These are phyloP conservation scores for Gisinianus flammeolus DNA, from an alignment of 2,888 invertebrate species.

Conservation along the genomic window DNA sequence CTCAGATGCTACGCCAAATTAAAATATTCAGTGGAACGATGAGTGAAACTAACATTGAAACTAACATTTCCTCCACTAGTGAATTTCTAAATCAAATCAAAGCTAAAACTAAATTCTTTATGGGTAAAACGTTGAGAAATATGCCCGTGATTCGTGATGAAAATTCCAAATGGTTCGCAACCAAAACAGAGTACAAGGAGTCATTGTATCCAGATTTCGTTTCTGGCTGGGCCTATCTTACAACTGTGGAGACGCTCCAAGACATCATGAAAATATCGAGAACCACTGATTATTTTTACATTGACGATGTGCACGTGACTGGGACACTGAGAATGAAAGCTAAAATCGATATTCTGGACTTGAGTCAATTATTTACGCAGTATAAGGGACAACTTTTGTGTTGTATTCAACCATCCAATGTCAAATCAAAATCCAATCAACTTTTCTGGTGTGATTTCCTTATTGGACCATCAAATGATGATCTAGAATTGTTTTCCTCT, in stretches of 20 bases:
- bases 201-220: constrained; percentile 75
- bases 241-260: constrained; percentile 71
- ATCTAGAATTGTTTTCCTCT: constrained; percentile 71
- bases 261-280: constrained; percentile 48
- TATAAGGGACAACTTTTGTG: constrained; percentile 77
- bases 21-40: background rate
- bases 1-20: constrained; percentile 61
- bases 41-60: background rate
- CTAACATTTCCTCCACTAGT: background rate
- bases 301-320: constrained; percentile 86
- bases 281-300: constrained; percentile 79
- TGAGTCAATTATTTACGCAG: constrained; percentile 71
- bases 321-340: constrained; percentile 73
- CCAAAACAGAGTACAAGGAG: constrained; percentile 69
- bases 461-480: constrained; percentile 79
- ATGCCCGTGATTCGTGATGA: constrained; percentile 71
- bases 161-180: constrained; percentile 82
- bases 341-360: constrained; percentile 66
- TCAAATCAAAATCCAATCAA: background rate
- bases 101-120: constrained; percentile 38
- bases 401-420: constrained; percentile 70
- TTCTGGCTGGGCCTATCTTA: constrained; percentile 84
- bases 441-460: constrained; percentile 69
- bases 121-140: constrained; percentile 56
- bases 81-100: background rate